Conservation (phyloP, 2,113 vertebrate genomes). For the Passer montanus region DNA sequence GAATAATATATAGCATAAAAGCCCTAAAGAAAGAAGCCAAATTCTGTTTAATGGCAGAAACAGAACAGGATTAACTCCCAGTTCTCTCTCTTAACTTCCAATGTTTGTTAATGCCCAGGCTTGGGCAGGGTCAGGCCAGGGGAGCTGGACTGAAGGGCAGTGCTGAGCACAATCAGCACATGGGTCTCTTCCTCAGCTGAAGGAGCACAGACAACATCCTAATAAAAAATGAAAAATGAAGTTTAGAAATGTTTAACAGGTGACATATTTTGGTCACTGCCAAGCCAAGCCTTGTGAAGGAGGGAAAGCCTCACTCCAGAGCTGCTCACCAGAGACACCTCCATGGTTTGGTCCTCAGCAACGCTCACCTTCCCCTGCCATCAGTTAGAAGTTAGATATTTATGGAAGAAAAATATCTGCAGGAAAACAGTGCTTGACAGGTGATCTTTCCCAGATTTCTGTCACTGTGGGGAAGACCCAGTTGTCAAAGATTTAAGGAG, state of each 20-base stretch:
- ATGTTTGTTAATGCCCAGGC: neutral
- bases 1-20: neutral
- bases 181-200: neutral
- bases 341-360: neutral
- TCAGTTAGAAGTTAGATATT: neutral
- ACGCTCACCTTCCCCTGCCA: neutral
- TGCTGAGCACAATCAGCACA: neutral
- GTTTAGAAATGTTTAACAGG: neutral
- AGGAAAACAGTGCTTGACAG: neutral
- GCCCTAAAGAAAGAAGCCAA: neutral
- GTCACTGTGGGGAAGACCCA: neutral
- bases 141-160: neutral
- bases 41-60: neutral
- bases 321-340: neutral
- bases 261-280: neutral
- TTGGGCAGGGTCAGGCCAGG: neutral
- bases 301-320: neutral
- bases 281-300: neutral
- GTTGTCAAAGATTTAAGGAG: neutral
- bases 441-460: neutral
- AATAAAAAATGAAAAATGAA: neutral
- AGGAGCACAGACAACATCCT: neutral
- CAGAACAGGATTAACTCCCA: neutral
- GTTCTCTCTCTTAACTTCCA: neutral
- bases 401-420: neutral